Base-by-base conservation (phyloP, 1,140 invertebrate genomes). In the Proctacanthus coquilletti region DNA sequence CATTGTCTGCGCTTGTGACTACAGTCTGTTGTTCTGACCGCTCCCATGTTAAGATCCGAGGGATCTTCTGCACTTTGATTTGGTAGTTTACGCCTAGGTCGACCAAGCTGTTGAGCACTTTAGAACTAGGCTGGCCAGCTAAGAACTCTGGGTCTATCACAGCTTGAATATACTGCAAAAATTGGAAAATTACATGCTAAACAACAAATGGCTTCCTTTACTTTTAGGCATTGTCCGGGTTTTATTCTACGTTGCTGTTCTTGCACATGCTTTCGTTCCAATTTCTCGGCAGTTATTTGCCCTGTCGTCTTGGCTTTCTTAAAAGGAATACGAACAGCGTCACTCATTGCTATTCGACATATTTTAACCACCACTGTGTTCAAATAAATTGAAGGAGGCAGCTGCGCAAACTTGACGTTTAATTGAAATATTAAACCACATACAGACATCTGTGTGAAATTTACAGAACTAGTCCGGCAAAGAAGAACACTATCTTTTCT, bases 221-320 rank as follows among this genome's bases (percentile, higher is more conserved):
- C 52, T 42, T 55, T 70, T 9, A 69, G 45, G 30, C 64, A 66
- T 45, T 71, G 63, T 3, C 65, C 63, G 4, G 66, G 64, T 36
- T 67, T 65, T 2, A 61, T 52, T 3, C 40, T 56, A 38, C 55
- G 64, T 57, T 47, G 59, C 41, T 50, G 47, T 46, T 45, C 50
- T 21, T 36, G 47, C 10, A 49, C 48, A 32, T 43, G 52, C 32
- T 51, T 62, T 39, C 47, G 60, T 44, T 43, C 39, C 35, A 59
- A n/a, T 32, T 55, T 55, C 5, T 59, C 49, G 0, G 41, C 34
- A 39, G n/a, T n/a, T n/a, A n/a, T n/a, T n/a, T n/a, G n/a, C n/a
- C n/a, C n/a, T n/a, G n/a, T n/a, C n/a, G n/a, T n/a, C n/a, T n/a
- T n/a, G n/a, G n/a, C n/a, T n/a, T n/a, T n/a, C n/a, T n/a, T n/a